Conservation (phyloP, 2,888 invertebrate genomes). For the Eudemis profundana region DNA sequence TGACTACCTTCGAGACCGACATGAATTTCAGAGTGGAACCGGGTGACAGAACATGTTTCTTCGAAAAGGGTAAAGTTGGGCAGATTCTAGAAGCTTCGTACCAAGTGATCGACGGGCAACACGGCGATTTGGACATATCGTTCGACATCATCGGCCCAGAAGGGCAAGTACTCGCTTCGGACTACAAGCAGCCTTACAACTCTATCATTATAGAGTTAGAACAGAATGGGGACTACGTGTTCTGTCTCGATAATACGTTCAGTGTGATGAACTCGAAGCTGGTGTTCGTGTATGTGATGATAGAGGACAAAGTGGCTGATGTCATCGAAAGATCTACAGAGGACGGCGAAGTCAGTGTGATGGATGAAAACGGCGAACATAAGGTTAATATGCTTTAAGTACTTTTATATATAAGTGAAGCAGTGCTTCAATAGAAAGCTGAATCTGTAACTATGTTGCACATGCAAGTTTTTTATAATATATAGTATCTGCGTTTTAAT, state of each 20-base stretch:
- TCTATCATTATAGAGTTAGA: conserved; percentile 86
- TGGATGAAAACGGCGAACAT: conserved; percentile 58
- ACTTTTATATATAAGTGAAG: too few species aligned
- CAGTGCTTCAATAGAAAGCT: too few species aligned
- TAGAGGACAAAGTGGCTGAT: conserved; percentile 85
- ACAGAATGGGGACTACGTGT: conserved; percentile 89
- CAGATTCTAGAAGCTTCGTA: conserved; percentile 75
- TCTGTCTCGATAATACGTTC: conserved; percentile 95
- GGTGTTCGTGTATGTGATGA: conserved; percentile 90
- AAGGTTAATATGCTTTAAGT: conserved; percentile 49
- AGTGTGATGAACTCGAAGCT: conserved; percentile 92
- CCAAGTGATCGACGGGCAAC: conserved; percentile 91
- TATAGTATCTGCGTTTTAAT: too few species aligned
- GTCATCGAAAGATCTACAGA: conserved; percentile 56
- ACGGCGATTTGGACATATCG: conserved; percentile 93
- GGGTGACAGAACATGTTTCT: conserved; percentile 71
- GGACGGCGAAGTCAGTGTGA: conserved; percentile 54
- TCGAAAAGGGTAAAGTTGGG: conserved; percentile 67
- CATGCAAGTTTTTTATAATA: too few species aligned
- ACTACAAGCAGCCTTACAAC: conserved; percentile 89
- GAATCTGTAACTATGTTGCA: too few species aligned
- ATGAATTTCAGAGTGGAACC: conserved; percentile 73
- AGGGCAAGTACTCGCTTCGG: conserved; percentile 85
- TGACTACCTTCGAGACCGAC: conserved; percentile 65
- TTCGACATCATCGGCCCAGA: conserved; percentile 89